These are phyloP conservation scores for Xenopus borealis DNA, from an alignment of 2,113 vertebrate genomes.

Conservation along the genomic window DNA sequence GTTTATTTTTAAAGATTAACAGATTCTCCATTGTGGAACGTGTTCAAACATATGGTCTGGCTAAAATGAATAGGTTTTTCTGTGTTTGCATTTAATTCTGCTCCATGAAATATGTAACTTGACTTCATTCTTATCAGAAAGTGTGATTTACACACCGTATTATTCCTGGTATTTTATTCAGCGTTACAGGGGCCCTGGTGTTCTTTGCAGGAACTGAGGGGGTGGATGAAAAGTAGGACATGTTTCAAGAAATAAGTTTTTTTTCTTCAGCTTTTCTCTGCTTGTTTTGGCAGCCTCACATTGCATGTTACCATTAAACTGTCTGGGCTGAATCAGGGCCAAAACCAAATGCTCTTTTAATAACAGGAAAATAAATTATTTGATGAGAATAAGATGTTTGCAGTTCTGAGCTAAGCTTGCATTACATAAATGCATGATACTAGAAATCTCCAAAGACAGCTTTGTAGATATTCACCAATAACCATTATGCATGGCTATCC, in stretches of 20 bases:
- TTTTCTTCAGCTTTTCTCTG: constrained; percentile 22
- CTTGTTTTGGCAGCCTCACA: background rate
- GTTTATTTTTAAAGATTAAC: too few relatives aligned
- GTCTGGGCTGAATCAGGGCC: constrained; percentile 6
- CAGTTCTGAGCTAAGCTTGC: too few relatives aligned
- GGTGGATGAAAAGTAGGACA: constrained; percentile 26
- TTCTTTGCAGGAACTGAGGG: constrained; percentile 2
- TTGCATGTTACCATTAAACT: constrained; percentile 30
- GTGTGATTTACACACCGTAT: constrained; percentile 6
- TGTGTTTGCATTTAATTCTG: constrained; percentile 11
- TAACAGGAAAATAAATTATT: background rate
- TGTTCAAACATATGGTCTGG: constrained; percentile 18
- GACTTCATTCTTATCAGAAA: background rate
- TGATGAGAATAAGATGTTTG: constrained; percentile 8
- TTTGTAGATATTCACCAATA: too few relatives aligned
- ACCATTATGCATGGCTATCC: too few relatives aligned
- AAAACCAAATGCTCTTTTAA: constrained; percentile 34
- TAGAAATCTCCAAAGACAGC: too few relatives aligned
- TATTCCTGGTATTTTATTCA: background rate
- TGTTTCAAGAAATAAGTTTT: constrained; percentile 28
- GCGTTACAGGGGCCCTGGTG: background rate
- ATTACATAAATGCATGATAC: too few relatives aligned
- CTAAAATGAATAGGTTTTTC: constrained; percentile 5
- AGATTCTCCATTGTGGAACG: constrained; percentile 10
- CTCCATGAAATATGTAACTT: background rate